Percentiles rank a stretch among this genome's conserved stretches.
Evolutionary conservation across 2,888 invertebrate genomes (phyloP).

Genomic region (Aporophyla lueneburgensis): DNA sequence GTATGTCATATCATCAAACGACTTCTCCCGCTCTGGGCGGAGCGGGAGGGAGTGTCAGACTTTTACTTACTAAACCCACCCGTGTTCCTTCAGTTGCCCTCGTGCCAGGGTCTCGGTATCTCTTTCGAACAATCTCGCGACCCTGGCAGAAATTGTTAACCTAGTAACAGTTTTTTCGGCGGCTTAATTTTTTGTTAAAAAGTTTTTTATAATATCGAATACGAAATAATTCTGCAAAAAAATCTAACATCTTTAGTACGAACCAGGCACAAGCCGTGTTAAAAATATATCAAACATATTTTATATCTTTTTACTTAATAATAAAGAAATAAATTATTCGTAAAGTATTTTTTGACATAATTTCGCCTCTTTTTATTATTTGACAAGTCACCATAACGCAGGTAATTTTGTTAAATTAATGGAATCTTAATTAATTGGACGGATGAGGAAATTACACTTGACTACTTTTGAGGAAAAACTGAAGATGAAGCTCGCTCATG

Average conservation of each 20-base stretch:
- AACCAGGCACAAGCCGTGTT: background rate
- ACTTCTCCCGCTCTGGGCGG: too few species aligned
- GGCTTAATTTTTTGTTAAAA: too few species aligned
- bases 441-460: constrained; percentile 16
- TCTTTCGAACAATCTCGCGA: too few species aligned
- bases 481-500: background rate
- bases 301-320: background rate
- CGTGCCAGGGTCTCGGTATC: too few species aligned
- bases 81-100: too few species aligned
- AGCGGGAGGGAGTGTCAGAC: too few species aligned
- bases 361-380: background rate
- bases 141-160: too few species aligned
- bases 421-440: constrained; percentile 34
- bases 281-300: background rate
- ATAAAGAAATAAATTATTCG: background rate
- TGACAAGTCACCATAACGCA: background rate
- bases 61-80: too few species aligned
- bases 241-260: background rate
- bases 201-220: too few species aligned
- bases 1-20: too few species aligned
- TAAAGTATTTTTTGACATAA: background rate
- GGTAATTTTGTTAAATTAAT: constrained; percentile 37
- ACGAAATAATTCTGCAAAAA: background rate
- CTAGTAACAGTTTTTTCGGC: too few species aligned
- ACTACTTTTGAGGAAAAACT: background rate